Conservation (phyloP, 1,140 invertebrate species). For the roundworm (Caenorhabditis elegans) region DNA sequence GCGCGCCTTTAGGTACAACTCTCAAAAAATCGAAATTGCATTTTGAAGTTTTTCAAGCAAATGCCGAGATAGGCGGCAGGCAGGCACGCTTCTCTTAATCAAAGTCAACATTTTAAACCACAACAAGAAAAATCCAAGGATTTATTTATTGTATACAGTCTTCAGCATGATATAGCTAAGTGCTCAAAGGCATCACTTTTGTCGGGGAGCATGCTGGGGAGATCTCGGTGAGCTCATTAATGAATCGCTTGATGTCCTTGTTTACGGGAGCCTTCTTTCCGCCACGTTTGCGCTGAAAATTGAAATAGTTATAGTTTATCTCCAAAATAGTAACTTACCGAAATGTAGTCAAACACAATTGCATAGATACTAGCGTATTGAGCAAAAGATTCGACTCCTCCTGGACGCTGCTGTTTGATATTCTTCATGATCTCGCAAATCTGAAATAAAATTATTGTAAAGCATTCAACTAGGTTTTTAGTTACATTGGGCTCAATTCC, state of each 20-base stretch:
- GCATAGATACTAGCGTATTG: neutral
- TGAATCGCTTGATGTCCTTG: neutral
- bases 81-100: too few species aligned
- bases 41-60: too few species aligned
- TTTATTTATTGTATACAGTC: too few species aligned
- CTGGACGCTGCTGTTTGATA: neutral
- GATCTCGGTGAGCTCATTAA: neutral
- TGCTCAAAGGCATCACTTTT: constrained; percentile 24
- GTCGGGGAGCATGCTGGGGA: neutral
- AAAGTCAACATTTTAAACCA: too few species aligned
- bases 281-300: constrained; percentile 11
- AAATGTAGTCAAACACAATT: constrained; percentile 9
- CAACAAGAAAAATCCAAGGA: too few species aligned
- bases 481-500: neutral
- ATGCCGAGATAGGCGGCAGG: too few species aligned
- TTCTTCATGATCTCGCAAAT: neutral
- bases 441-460: neutral
- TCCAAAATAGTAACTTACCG: neutral
- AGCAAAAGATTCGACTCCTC: neutral
- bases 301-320: neutral
- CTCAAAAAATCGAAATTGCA: too few species aligned
- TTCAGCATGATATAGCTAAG: too few species aligned
- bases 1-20: too few species aligned
- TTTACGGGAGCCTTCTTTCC: neutral
- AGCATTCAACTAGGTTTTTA: neutral